phyloP scores from a whole-genome alignment of 2,888 invertebrate genomes.

The Yponomeuta cagnagella region DNA sequence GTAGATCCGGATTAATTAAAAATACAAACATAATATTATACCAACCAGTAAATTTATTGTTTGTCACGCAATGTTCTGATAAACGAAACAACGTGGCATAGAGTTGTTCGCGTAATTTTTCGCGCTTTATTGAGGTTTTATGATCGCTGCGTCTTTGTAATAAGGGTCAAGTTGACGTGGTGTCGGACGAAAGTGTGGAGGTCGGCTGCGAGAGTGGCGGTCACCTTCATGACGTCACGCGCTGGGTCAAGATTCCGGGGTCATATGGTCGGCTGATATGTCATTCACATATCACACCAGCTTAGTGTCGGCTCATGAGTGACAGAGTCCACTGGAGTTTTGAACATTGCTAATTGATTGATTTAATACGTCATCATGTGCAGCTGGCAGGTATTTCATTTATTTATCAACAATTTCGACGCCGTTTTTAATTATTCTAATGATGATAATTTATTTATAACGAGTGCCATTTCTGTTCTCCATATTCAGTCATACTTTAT shows the following conservation, averaged over 20 bases:
- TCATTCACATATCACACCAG: constrained; percentile 12
- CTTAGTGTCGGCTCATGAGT: constrained; percentile 17
- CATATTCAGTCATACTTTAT: no score
- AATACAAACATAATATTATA: not conserved
- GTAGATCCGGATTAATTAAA: not conserved
- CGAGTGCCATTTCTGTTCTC: not conserved
- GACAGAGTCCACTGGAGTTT: not conserved
- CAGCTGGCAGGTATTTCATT: not conserved
- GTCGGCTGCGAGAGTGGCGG: constrained; percentile 13
- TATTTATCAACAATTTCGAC: not conserved
- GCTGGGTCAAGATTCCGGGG: constrained; percentile 5
- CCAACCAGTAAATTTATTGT: not conserved
- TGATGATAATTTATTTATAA: not conserved
- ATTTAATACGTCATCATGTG: not conserved
- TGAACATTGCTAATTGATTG: not conserved
- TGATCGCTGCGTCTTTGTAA: not conserved
- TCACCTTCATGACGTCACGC: constrained; percentile 25
- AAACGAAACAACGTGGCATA: not conserved
- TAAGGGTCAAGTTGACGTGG: not conserved
- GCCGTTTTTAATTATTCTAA: not conserved
- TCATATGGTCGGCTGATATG: not conserved
- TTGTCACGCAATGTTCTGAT: not conserved
- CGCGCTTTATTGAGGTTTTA: not conserved
- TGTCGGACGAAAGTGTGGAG: constrained; percentile 7
- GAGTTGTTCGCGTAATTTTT: not conserved